These are phyloP conservation scores for Xestia c-nigrum DNA, from an alignment of 2,888 invertebrate genomes.

Conservation along the genomic window DNA sequence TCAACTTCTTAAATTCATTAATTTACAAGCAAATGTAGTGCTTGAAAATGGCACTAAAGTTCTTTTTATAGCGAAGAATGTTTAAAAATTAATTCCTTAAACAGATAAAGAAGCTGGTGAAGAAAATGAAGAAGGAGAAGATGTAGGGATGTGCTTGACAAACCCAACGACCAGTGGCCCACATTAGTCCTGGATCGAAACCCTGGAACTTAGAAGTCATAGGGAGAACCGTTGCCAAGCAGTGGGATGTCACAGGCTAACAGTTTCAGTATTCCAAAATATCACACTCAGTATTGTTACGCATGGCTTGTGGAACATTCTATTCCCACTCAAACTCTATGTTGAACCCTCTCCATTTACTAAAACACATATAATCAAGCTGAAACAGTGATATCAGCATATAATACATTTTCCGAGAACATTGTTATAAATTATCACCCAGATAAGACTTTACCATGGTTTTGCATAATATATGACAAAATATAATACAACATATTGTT, in stretches of 20 bases:
- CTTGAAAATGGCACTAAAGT: not conserved
- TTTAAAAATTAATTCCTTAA: not conserved
- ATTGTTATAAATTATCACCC: slow-evolving; percentile 59
- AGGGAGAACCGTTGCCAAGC: no score
- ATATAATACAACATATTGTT: slow-evolving; percentile 44
- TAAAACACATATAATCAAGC: slow-evolving; percentile 4
- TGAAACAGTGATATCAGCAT: slow-evolving; percentile 31
- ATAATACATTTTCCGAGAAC: slow-evolving; percentile 32
- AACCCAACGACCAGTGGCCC: no score
- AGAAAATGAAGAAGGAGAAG: no score
- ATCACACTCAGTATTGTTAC: no score
- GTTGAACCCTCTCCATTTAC: not conserved
- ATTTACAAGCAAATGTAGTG: not conserved
- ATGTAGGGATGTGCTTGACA: no score
- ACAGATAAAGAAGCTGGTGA: no score
- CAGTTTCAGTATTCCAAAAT: no score
- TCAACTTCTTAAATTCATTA: not conserved
- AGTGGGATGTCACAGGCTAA: no score
- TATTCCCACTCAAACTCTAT: not conserved
- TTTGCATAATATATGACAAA: slow-evolving; percentile 51
- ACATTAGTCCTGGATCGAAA: no score
- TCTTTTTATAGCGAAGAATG: not conserved
- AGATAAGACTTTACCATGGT: slow-evolving; percentile 53
- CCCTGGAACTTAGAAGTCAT: no score
- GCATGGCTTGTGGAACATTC: not conserved